Evolutionary conservation across 2,797 vertebrate genomes (phyloP).

Genomic region (Sebastes trivittatus): DNA sequence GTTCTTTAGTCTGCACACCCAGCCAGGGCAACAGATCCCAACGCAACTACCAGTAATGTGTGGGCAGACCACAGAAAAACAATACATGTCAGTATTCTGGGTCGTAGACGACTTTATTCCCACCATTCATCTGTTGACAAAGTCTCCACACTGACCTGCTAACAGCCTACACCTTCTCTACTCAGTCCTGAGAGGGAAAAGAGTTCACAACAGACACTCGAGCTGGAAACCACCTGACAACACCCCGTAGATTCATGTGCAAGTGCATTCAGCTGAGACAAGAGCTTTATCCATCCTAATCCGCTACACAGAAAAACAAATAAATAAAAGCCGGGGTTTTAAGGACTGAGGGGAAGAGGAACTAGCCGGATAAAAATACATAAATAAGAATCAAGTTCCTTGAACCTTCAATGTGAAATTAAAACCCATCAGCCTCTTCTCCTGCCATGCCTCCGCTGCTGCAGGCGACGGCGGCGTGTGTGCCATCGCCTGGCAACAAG

Average conservation of each 20-base stretch:
- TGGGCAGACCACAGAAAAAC: slow-evolving; percentile 6
- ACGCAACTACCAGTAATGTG: not conserved
- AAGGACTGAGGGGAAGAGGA: not conserved
- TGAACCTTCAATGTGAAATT: slow-evolving; percentile 27
- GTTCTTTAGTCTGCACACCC: slow-evolving; percentile 4
- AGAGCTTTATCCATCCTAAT: slow-evolving; percentile 12
- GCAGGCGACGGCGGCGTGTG: slow-evolving; percentile 55
- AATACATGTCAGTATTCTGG: not conserved
- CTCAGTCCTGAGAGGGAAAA: not conserved
- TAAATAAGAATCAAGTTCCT: not conserved
- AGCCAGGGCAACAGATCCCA: slow-evolving; percentile 2
- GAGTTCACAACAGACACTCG: not conserved
- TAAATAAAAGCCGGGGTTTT: slow-evolving; percentile 1
- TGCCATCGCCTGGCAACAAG: slow-evolving; percentile 75
- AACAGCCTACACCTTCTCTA: not conserved
- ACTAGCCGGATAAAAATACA: slow-evolving; percentile 1
- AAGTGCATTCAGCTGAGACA: slow-evolving; percentile 8
- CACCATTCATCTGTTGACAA: not conserved
- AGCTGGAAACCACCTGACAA: slow-evolving; percentile 22
- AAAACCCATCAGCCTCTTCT: slow-evolving; percentile 20
- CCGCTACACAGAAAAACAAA: slow-evolving; percentile 5
- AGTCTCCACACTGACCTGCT: not conserved
- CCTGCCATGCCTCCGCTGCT: slow-evolving; percentile 41
- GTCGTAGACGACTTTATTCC: not conserved
- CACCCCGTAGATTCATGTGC: slow-evolving; percentile 17